phyloP scores from a whole-genome alignment of 2,888 invertebrate genomes.

The Xestia c-nigrum region DNA sequence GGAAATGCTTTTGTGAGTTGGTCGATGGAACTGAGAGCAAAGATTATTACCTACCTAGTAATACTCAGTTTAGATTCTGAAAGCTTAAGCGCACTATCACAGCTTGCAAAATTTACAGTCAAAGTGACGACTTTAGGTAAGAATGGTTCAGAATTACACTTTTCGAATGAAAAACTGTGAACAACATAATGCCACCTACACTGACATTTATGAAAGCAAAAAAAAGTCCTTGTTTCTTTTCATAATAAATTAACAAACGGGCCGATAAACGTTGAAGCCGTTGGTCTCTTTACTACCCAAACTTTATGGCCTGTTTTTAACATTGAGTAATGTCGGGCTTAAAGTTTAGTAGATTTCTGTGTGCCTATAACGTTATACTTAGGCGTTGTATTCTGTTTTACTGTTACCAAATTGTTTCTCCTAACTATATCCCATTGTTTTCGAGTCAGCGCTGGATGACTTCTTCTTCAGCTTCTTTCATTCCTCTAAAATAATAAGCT shows the following conservation, averaged over 20 bases:
- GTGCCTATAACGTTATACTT: no score
- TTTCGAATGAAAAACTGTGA: background rate
- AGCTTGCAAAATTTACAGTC: background rate
- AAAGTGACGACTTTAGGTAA: background rate
- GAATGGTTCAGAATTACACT: background rate
- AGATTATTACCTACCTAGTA: background rate
- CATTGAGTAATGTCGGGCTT: conserved; percentile 23
- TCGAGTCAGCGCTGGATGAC: background rate
- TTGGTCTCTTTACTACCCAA: conserved; percentile 2
- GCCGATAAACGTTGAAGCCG: conserved; percentile 1
- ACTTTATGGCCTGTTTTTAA: conserved; percentile 26
- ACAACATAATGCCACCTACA: background rate
- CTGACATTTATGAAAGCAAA: background rate
- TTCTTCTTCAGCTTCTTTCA: background rate
- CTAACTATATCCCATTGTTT: no score
- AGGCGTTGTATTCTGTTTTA: background rate
- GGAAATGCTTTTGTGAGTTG: conserved; percentile 6
- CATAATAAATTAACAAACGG: conserved; percentile 18
- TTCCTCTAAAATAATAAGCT: background rate
- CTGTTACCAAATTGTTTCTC: background rate
- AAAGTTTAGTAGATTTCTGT: conserved; percentile 20
- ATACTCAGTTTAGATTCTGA: background rate
- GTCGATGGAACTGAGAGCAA: conserved; percentile 4
- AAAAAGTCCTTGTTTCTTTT: background rate
- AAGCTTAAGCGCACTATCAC: background rate